Base-by-base conservation (phyloP, 2,797 vertebrate genomes). In the Buphagus erythrorhynchus region DNA sequence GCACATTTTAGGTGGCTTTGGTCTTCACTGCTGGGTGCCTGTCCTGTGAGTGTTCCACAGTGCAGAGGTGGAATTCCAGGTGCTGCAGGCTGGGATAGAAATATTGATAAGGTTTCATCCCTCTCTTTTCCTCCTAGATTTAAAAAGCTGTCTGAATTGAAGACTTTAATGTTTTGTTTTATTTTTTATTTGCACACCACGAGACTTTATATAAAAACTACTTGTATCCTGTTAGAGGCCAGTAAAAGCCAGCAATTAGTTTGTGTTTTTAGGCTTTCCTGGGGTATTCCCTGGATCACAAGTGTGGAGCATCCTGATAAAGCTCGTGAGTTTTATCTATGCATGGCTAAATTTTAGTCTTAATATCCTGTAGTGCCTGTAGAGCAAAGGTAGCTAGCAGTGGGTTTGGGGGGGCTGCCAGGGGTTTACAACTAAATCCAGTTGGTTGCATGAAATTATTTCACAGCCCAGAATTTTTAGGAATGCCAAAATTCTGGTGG, bases 281-380 rank as follows among this genome's bases (percentile, higher is more conserved):
- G 74, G 95, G 92, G 68, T 89, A 58, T 67, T 67, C 95, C 78
- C 1, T 79, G 6, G 71, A 71, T 83, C 86, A 74, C 96, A 95
- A 91, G 92, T 55, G 75, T 92, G 97, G 93, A 96, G 94, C 90
- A 69, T 95, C 86, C 52, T 66, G 88, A 43, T 94, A 89, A 97
- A 97, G 94, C 96, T 95, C 86, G 86, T 97, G 97, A 96, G 69
- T 95, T 96, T 96, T 97, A 97, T 97, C 97, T 98, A 98, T 98
- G 98, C 98, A 98, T 98, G 98, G 98, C 96, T 98, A 97, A 97
- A 96, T 96, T 89, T 97, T 84, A 97, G 98, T 97, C 95, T 96
- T 74, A 94, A 96, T 93, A 86, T 96, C 77, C 93, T 92, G 94
- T 98, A 95, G 95, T 98, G 97, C 96, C 97, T 95, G 90, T 98